Base-by-base conservation (phyloP, 2,888 invertebrate genomes). In the Mylabris sibirica region DNA sequence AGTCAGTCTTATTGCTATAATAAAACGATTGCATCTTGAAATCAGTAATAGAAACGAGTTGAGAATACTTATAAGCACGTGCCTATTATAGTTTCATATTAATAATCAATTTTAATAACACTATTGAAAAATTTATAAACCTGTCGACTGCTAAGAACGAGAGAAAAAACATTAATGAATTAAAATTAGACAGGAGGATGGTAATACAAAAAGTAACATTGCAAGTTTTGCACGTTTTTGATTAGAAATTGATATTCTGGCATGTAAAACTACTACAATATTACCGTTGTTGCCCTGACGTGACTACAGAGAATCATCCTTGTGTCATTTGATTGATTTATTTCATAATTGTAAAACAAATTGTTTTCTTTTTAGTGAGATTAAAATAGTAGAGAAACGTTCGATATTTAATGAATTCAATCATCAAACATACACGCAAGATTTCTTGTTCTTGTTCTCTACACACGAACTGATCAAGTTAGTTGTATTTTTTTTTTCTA, bases 11-110 rank as follows among this genome's bases (percentile, higher is more conserved):
- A 38, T 35, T 49, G 53, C 20, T 60, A 26, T 35, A 62, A 35
- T 70, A 70, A 53, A 53, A 65, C 63, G 49, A 66, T 65, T 60
- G 63, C 30, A 53, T 22, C 24, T 53, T 24, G 53, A 24, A 24
- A 12, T 24, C 22, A 53, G 22, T 6, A 53, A 20, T 20, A 12
- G 24, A 14, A 44, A 44, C 12, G 38, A 49, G 41, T 4, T 49
- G 20, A 49, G 49, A 49, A 49, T 49, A 49, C 20, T 49, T 49
- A 49, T 49, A 8, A 63, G 65, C 66, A 60, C 66, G 69, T 69
- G 69, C 63, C 64, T 22, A 4, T 38, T 38, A 35, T 35, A 11
- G 9, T 35, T 1, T 12, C 8, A 2, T 35, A 35, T 6, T 44
- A 2, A 44, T 17, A 4, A 44, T 44, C 4, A 11, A 6, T 38